Conservation (phyloP, 1,140 invertebrate genomes). For the Conopomorpha cramerella region DNA sequence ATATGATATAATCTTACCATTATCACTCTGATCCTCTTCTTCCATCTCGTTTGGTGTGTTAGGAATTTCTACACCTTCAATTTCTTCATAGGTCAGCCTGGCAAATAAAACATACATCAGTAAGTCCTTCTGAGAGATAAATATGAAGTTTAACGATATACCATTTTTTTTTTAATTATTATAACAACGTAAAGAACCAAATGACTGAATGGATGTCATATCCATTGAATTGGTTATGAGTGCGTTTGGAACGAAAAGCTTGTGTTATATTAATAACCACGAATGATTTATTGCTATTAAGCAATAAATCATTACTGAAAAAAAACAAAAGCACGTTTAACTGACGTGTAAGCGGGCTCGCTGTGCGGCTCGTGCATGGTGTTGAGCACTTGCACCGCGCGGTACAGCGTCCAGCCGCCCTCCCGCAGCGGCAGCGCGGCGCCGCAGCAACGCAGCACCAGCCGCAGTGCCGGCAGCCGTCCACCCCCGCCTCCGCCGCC, state of each 20-base stretch:
- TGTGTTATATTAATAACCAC: too few relatives aligned
- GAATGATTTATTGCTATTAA: too few relatives aligned
- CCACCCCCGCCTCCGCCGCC: neutral
- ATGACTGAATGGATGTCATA: too few relatives aligned
- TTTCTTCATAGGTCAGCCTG: slow-evolving; percentile 77
- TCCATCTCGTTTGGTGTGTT: slow-evolving; percentile 37
- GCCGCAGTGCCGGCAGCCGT: slow-evolving; percentile 29
- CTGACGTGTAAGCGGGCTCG: slow-evolving; percentile 51
- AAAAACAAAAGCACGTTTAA: slow-evolving; percentile 6
- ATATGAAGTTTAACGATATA: too few relatives aligned
- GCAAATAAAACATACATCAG: slow-evolving; percentile 19
- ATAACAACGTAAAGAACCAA: too few relatives aligned
- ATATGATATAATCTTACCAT: slow-evolving; percentile 20
- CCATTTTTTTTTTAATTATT: too few relatives aligned
- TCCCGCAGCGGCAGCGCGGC: slow-evolving; percentile 83
- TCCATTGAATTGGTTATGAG: too few relatives aligned
- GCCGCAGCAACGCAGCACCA: slow-evolving; percentile 61
- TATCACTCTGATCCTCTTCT: slow-evolving; percentile 42
- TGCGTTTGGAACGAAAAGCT: too few relatives aligned
- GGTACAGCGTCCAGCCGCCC: slow-evolving; percentile 88
- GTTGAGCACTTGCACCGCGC: slow-evolving; percentile 81
- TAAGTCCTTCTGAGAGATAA: too few relatives aligned
- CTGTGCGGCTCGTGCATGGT: slow-evolving; percentile 32
- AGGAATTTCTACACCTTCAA: slow-evolving; percentile 55
- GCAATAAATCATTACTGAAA: too few relatives aligned